Evolutionary conservation across 1,140 invertebrate genomes (phyloP).

Genomic region (Episyrphus balteatus): DNA sequence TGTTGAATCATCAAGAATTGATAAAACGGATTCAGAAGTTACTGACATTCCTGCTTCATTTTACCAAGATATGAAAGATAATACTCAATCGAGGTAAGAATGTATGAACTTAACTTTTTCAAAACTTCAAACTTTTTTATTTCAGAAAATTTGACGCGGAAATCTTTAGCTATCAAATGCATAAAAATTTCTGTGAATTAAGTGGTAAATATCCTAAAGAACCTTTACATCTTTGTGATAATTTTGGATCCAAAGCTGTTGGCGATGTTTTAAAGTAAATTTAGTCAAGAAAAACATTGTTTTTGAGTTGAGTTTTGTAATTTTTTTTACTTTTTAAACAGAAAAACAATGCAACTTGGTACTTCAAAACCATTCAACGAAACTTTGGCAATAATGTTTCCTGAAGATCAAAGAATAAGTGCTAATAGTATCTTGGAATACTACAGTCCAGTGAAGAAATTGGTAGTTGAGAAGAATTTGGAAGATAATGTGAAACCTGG

Average conservation of each 20-base stretch:
- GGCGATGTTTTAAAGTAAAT: constrained; percentile 34
- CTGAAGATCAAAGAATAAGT: too few relatives aligned
- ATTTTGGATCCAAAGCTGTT: constrained; percentile 39
- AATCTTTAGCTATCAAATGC: constrained; percentile 39
- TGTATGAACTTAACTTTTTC: neutral
- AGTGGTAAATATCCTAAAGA: constrained; percentile 36
- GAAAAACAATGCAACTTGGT: too few relatives aligned
- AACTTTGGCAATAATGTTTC: too few relatives aligned
- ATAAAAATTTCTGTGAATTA: constrained; percentile 46
- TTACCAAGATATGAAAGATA: constrained; percentile 29
- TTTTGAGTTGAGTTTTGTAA: too few relatives aligned
- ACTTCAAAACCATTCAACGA: too few relatives aligned
- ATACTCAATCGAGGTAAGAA: constrained; percentile 24
- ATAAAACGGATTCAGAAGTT: constrained; percentile 41
- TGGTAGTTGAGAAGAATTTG: too few relatives aligned
- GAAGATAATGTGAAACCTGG: too few relatives aligned
- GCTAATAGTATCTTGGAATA: too few relatives aligned
- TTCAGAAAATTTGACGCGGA: constrained; percentile 30
- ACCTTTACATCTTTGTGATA: constrained; percentile 48
- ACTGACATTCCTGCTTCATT: constrained; percentile 46
- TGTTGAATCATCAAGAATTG: constrained; percentile 38
- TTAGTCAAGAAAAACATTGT: too few relatives aligned
- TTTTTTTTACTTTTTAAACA: too few relatives aligned
- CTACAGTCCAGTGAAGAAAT: too few relatives aligned
- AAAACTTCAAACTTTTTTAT: neutral